phyloP scores from a whole-genome alignment of 2,888 invertebrate genomes.

The Sussaba pulchella region DNA sequence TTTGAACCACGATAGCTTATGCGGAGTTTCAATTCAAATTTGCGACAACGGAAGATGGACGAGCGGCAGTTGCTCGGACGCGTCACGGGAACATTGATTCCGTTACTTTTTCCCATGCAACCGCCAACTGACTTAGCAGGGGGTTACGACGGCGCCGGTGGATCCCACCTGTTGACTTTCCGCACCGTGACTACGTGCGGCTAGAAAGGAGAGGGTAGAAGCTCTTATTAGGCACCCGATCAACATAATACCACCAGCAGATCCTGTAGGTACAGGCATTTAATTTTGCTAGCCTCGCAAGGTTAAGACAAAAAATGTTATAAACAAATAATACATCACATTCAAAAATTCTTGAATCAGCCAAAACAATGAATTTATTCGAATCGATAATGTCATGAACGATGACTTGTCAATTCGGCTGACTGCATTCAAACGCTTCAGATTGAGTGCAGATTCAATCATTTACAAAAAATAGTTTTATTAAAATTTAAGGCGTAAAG shows the following conservation, averaged over 20 bases:
- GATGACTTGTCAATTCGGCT: no score
- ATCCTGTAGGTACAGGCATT: slow-evolving; percentile 31
- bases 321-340: no score
- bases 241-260: slow-evolving; percentile 72
- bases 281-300: background rate
- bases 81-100: slow-evolving; percentile 77
- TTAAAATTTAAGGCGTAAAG: no score
- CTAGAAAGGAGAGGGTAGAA: slow-evolving; percentile 44
- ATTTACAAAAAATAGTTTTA: no score
- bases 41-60: slow-evolving; percentile 41
- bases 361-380: slow-evolving; percentile 32
- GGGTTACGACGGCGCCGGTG: slow-evolving; percentile 76
- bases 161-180: slow-evolving; percentile 84
- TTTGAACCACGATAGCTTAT: background rate
- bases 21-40: slow-evolving; percentile 3
- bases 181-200: slow-evolving; percentile 76
- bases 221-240: slow-evolving; percentile 72
- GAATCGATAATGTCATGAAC: no score
- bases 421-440: no score
- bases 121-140: slow-evolving; percentile 82
- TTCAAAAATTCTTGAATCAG: background rate
- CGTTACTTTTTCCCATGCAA: slow-evolving; percentile 84
- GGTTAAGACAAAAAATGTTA: background rate
- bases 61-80: slow-evolving; percentile 29
- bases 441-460: no score